Conservation (phyloP, 2,888 invertebrate genomes). For the Liodrosophila aerea region DNA sequence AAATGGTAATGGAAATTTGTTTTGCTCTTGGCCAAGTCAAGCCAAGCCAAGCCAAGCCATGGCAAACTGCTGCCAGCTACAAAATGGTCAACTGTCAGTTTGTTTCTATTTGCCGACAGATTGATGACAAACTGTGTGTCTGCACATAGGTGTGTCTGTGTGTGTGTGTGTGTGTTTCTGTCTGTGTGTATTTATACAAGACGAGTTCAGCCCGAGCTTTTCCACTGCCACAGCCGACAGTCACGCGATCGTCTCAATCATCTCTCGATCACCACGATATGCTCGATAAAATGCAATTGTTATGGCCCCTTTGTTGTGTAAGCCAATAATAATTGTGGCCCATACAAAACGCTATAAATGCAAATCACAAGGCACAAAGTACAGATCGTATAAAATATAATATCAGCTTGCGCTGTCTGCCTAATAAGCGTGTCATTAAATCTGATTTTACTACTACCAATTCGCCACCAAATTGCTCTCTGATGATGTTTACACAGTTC, state of each 20-base stretch:
- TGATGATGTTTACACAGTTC: too few species aligned
- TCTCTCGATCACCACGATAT: not conserved
- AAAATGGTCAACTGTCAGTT: slow-evolving; percentile 44
- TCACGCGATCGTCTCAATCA: not conserved
- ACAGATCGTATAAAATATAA: too few species aligned
- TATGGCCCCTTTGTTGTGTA: not conserved
- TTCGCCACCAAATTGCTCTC: not conserved
- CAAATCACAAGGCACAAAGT: too few species aligned
- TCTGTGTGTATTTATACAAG: not conserved
- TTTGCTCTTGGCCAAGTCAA: slow-evolving; percentile 19
- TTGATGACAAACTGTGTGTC: slow-evolving; percentile 27
- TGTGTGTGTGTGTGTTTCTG: slow-evolving; percentile 4
- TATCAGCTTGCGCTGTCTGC: not conserved
- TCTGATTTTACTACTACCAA: not conserved
- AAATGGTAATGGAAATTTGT: slow-evolving; percentile 58
- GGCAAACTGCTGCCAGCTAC: slow-evolving; percentile 17
- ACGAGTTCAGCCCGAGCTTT: too few species aligned
- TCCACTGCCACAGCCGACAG: not conserved
- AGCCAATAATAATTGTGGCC: too few species aligned
- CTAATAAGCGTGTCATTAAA: not conserved
- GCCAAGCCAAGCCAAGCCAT: too few species aligned
- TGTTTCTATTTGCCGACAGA: slow-evolving; percentile 31
- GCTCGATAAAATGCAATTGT: not conserved
- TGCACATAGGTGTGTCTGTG: not conserved
- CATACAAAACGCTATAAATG: too few species aligned